A percentile compares a stretch with the other conserved stretches of the same genome.
These are phyloP conservation scores for Cygnus buccinator DNA, from an alignment of 2,113 vertebrate species.

Conservation along the genomic window DNA sequence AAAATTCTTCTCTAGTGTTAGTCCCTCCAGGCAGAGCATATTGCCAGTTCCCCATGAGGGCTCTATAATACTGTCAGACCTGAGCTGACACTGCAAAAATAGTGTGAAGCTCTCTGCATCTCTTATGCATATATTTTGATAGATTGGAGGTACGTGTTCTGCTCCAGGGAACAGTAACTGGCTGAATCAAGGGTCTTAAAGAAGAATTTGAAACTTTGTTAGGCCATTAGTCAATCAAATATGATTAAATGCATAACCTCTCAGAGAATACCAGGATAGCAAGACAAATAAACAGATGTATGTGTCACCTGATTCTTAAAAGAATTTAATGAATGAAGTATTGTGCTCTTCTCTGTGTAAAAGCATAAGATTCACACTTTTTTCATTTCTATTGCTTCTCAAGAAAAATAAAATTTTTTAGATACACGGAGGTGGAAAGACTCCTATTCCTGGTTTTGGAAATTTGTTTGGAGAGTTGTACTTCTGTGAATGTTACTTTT, in stretches of 20 bases:
- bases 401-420: neutral
- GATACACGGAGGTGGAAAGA: neutral
- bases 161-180: neutral
- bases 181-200: neutral
- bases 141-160: neutral
- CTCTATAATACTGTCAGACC: neutral
- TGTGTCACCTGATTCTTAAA: neutral
- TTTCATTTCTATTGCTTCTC: neutral
- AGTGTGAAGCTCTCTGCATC: neutral
- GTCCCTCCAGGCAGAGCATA: neutral
- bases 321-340: neutral
- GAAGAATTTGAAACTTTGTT: constrained; percentile 15
- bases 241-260: neutral
- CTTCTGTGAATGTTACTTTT: neutral
- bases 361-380: neutral
- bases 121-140: neutral
- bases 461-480: neutral
- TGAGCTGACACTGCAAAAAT: neutral
- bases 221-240: neutral
- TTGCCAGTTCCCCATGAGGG: neutral
- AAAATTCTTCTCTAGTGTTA: neutral
- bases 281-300: neutral
- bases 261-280: neutral
- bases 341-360: constrained; percentile 15
- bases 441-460: neutral